These are phyloP conservation scores for human DNA, from an alignment of 2,113 vertebrate species.

Conservation along the genomic window GRCh38 chr11:80332501-80333000, in stretches of 20 bases:
- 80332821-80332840: background rate
- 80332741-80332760: background rate
- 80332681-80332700: background rate
- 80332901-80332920: background rate
- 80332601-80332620: background rate
- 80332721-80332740: background rate
- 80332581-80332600: background rate
- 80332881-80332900: background rate
- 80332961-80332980: background rate
- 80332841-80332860: background rate
- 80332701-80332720: background rate
- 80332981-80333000: accelerated
- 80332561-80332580: constrained; percentile 10
- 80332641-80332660: accelerated
- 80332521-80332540: background rate
- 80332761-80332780: background rate
- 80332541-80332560: background rate
- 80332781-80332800: background rate
- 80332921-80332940: background rate
- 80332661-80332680: background rate
- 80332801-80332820: background rate
- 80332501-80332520: background rate
- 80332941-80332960: background rate
- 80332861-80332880: background rate
- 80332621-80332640: background rate